These are phyloP conservation scores for Sebastes goodei DNA, from an alignment of 2,797 vertebrate species.

Conservation along the genomic window DNA sequence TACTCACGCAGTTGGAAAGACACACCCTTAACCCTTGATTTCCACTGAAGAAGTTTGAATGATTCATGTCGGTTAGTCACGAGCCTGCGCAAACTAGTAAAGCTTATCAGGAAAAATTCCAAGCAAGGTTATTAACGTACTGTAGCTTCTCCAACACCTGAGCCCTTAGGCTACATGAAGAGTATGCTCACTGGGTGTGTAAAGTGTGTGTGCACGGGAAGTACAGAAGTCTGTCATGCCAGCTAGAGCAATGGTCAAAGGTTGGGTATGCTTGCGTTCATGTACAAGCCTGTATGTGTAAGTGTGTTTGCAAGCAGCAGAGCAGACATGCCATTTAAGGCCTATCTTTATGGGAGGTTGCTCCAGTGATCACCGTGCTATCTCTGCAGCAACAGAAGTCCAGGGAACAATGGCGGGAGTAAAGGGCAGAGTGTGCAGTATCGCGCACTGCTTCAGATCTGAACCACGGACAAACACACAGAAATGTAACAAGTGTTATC, in stretches of 20 bases:
- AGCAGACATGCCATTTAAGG: slow-evolving; percentile 21
- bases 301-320: not conserved
- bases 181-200: slow-evolving; percentile 33
- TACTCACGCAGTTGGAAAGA: not conserved
- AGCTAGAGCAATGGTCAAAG: slow-evolving; percentile 39
- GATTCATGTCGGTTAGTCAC: slow-evolving; percentile 22
- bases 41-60: not conserved
- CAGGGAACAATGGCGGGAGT: slow-evolving; percentile 51
- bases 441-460: slow-evolving; percentile 18
- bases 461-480: slow-evolving; percentile 23
- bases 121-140: not conserved
- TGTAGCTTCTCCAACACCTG: not conserved
- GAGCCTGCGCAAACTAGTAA: not conserved
- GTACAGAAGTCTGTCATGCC: not conserved
- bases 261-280: slow-evolving; percentile 4
- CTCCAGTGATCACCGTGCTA: slow-evolving; percentile 32
- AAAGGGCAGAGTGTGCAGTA: slow-evolving; percentile 21
- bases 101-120: slow-evolving; percentile 10
- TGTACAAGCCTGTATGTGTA: slow-evolving; percentile 17
- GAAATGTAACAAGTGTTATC: slow-evolving; percentile 19
- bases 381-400: slow-evolving; percentile 52
- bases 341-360: slow-evolving; percentile 57
- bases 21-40: slow-evolving; percentile 23
- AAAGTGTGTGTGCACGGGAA: not conserved
- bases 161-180: slow-evolving; percentile 35